Evolutionary conservation across 1,140 invertebrate species (phyloP), one percentile per base, ranked within the genome.

Genomic region (Diorhabda elongata): DNA sequence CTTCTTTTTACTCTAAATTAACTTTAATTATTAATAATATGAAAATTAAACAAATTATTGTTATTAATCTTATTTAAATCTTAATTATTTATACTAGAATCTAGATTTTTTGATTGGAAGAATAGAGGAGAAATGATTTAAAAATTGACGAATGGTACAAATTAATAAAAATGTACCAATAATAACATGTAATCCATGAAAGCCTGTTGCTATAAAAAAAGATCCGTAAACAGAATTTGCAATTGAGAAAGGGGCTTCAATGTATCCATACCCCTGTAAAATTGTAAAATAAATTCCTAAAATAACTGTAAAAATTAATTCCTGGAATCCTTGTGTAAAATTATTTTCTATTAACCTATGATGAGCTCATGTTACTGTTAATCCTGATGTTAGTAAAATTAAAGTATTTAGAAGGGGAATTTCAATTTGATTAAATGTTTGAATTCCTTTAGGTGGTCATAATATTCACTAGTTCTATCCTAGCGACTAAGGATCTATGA

Each of bases 171-270:
- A 91, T 62, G 84, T 82, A 64, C 88, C 89, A 82, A 90, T 87
- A 76, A 90, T 81, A 59, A 91, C 88, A 84, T 91, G 89, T 26
- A 90, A 5, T 58, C 89, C 90, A 81, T 91, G 88, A 69, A 92
- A 91, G 80, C 89, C 88, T 45, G 89, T 91, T 65, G 85, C 84
- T 81, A 91, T 82, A 84, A 87, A 91, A 83, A 91, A 91, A 43
- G 87, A 85, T 9, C 89, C 88, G 82, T 87, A 91, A 77, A 85
- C 77, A 74, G 85, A 85, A 79, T 89, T 86, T 69, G 83, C 74
- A 78, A 88, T 86, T 58, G 80, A 72, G 81, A 88, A 90, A 1
- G 74, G 68, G 2, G 85, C 73, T 77, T 83, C 77, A 5, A 73
- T 58, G 79, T 86, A 85, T 84, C 83, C 82, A 73, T 76, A 70